Base-by-base conservation (phyloP, 2,888 invertebrate genomes). In the Bedellia somnulentella region DNA sequence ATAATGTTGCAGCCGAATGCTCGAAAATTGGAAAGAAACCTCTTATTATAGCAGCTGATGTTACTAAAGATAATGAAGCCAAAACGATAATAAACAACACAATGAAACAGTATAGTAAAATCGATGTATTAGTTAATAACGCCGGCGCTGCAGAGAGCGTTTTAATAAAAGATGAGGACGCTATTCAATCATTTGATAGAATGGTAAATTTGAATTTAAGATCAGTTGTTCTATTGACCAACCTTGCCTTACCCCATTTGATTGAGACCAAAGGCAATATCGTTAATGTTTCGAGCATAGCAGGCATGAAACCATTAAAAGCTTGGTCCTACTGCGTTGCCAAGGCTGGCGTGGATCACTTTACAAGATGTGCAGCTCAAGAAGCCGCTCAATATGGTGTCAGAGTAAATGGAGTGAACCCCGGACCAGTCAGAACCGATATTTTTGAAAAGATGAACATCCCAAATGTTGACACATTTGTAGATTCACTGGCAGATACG, bases 401-500 rank as follows among this genome's bases (percentile, higher is more conserved):
- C 1, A 71, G 93, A 28, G 89, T 88, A 0, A 93, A 93, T 58
- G 76, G 83, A 27, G 87, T 93, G 0, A 91, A 90, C 59, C 94
- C 93, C 9, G 93, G 93, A 8, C 93, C 93, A 0, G 83, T 87
- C 2, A 49, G 83, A 5, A 92, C 93, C 17, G 32, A 41, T 14
- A 32, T 43, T 10, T 6, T 40, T 5, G 34, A 26, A 18, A 40
- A 40, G 56, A 91, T 91, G 37, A 86, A 89, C 41, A 80, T 81
- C 31, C 77, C 80, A 9, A 9, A 22, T 13, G 15, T 6, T 5
- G 21, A 28, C 6, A 11, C 12, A 23, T 22, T 14, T n/a, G 93
- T 62, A 42, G 87, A 91, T 42, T 81, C 80, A 30, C 76, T 81
- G 5, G 85, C 86, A 51, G 76, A 78, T 14, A 89, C 89, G 0